Evolutionary conservation across 2,113 vertebrate genomes (phyloP).

Genomic region (Polypterus bichir): DNA sequence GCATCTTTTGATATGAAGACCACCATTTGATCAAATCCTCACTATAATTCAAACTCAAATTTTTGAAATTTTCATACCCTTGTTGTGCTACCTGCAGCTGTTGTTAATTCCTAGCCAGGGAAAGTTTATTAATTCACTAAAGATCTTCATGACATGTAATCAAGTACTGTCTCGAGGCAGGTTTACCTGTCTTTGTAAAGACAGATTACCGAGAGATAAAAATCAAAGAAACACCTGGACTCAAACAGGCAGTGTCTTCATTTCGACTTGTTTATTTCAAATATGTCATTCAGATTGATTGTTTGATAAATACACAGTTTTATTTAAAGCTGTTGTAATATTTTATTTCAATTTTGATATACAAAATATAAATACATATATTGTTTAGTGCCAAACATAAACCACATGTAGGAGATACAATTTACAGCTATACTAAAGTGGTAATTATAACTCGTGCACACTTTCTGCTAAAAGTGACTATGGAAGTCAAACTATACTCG

Average conservation of each 20-base stretch:
- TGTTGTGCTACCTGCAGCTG: constrained; percentile 3
- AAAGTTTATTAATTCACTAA: constrained; percentile 15
- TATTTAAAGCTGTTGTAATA: background rate
- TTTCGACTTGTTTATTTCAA: constrained; percentile 30
- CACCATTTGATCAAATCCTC: background rate
- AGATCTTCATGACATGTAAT: constrained; percentile 17
- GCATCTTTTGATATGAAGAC: constrained; percentile 1
- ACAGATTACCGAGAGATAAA: constrained; percentile 30
- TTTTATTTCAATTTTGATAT: background rate
- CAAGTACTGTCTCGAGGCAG: constrained; percentile 15
- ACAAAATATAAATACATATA: background rate
- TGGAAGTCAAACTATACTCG: no score
- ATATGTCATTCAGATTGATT: constrained; percentile 37
- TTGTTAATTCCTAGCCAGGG: background rate
- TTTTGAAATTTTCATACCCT: background rate
- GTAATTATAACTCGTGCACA: no score
- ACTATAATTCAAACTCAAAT: constrained; percentile 2
- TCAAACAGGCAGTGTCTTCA: constrained; percentile 24
- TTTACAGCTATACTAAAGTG: no score
- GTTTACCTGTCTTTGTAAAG: constrained; percentile 16
- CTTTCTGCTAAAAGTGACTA: no score
- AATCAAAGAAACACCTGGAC: constrained; percentile 33
- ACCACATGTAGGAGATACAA: no score
- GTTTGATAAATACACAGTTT: constrained; percentile 22
- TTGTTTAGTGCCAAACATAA: no score